Base-by-base conservation (phyloP, 2,113 vertebrate genomes). In the Sisor rabdophorus region DNA sequence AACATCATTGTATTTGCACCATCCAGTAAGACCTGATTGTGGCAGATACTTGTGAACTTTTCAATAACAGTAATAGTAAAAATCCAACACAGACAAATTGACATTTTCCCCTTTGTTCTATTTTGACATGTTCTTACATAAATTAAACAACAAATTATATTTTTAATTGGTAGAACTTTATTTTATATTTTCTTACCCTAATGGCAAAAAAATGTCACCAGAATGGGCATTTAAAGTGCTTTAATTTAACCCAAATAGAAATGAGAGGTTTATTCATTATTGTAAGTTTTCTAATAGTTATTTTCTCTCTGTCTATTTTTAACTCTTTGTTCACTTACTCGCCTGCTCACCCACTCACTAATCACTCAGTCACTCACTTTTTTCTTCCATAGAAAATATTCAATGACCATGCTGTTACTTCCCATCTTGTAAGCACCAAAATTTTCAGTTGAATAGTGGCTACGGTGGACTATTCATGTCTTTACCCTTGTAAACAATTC, bases 371-470 rank as follows among this genome's bases (percentile, higher is more conserved):
- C 65, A 47, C 16, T 16, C 26, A 48, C 19, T 28, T 20, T 40
- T 26, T 74, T 22, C 47, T 32, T 22, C 20, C 12, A 30, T 63
- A 52, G 13, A 48, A 63, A 11, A 16, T 74, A 63, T 75, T 75
- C 28, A 63, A 64, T 53, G 30, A 36, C 60, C 64, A 19, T 73
- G 71, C 55, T 20, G 24, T 26, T 47, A 4, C 2, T 7, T 20
- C 24, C 55, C 6, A 55, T 73, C 40, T 60, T 73, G 10, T 48
- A 55, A 30, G 2, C 15, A 58, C 10, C 24, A 6, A 24, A 52
- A 52, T 69, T 19, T 2, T 11, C 26, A 6, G 26, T 52, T n/a
- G n/a, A n/a, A n/a, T n/a, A 50, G 44, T 24, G 4, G 47, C 7
- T 50, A 50, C 3, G 7, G 47, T 5, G 11, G 47, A 52, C 17